Conservation (phyloP, 1,140 invertebrate species). For the Drosophila orosa region DNA sequence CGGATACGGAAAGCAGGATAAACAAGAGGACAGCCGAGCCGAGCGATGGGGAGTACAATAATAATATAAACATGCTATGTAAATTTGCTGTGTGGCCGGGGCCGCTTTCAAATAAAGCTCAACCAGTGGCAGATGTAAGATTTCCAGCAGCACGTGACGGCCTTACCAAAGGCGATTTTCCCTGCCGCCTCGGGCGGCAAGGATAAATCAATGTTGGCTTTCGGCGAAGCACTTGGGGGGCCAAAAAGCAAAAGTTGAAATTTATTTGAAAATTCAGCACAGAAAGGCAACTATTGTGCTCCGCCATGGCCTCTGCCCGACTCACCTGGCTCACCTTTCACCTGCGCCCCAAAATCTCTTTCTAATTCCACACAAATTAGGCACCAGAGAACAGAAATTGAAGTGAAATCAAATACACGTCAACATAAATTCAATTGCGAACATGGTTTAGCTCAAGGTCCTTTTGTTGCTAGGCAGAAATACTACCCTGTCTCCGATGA, state of each 20-base stretch:
- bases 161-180: slow-evolving; percentile 29
- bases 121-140: slow-evolving; percentile 30
- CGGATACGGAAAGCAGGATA: not conserved
- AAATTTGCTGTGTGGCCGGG: slow-evolving; percentile 37
- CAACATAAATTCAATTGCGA: slow-evolving; percentile 35
- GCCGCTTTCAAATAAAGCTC: slow-evolving; percentile 29
- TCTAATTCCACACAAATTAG: slow-evolving; percentile 43
- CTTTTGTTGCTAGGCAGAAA: slow-evolving; percentile 22
- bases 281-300: slow-evolving; percentile 21
- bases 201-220: slow-evolving; percentile 59
- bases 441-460: slow-evolving; percentile 14
- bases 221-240: slow-evolving; percentile 2
- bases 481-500: not conserved
- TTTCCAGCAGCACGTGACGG: slow-evolving; percentile 47
- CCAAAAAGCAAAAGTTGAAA: slow-evolving; percentile 21
- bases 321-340: slow-evolving; percentile 25
- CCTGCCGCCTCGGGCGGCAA: not conserved
- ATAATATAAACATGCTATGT: slow-evolving; percentile 45
- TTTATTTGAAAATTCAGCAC: slow-evolving; percentile 32
- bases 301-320: not conserved
- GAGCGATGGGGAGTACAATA: slow-evolving; percentile 9
- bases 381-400: slow-evolving; percentile 44
- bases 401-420: slow-evolving; percentile 42
- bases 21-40: slow-evolving; percentile 1
- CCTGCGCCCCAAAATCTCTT: slow-evolving; percentile 14